phyloP scores from a whole-genome alignment of 1,140 invertebrate genomes.

The Steinernema khuongi region DNA sequence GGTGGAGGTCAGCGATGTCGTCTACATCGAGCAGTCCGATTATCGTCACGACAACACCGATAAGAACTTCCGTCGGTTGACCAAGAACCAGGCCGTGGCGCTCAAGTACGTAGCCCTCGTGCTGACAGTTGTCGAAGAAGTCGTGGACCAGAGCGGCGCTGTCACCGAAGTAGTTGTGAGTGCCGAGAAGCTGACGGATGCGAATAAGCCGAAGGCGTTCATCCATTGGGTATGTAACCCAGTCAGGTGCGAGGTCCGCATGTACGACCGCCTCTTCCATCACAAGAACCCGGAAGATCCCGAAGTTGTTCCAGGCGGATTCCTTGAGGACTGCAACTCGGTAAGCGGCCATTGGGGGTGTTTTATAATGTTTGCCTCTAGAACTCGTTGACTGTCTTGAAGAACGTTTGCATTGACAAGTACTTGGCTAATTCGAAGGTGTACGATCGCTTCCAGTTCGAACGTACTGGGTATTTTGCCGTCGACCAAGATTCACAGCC shows the following conservation, averaged over 20 bases:
- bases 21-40: slow-evolving; percentile 84
- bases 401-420: slow-evolving; percentile 71
- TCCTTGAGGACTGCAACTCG: slow-evolving; percentile 77
- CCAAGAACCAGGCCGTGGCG: slow-evolving; percentile 78
- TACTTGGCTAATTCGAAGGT: slow-evolving; percentile 69
- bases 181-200: slow-evolving; percentile 30
- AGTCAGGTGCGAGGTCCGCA: slow-evolving; percentile 72
- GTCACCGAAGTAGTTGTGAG: slow-evolving; percentile 37
- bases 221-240: slow-evolving; percentile 96
- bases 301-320: slow-evolving; percentile 83
- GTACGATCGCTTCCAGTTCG: slow-evolving; percentile 90
- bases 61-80: slow-evolving; percentile 81
- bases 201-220: slow-evolving; percentile 88
- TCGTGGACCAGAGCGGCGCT: slow-evolving; percentile 26
- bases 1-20: slow-evolving; percentile 69
- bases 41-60: slow-evolving; percentile 71
- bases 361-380: slow-evolving; percentile 38
- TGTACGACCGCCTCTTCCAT: slow-evolving; percentile 86
- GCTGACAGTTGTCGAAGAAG: slow-evolving; percentile 68
- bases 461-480: slow-evolving; percentile 89
- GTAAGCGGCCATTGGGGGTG: slow-evolving; percentile 58
- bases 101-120: slow-evolving; percentile 80
- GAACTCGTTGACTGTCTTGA: slow-evolving; percentile 71
- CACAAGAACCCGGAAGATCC: slow-evolving; percentile 94
- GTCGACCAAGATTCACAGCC: slow-evolving; percentile 78